These are phyloP conservation scores for Pyrgus malvae DNA, from an alignment of 2,888 invertebrate species.

Conservation along the genomic window DNA sequence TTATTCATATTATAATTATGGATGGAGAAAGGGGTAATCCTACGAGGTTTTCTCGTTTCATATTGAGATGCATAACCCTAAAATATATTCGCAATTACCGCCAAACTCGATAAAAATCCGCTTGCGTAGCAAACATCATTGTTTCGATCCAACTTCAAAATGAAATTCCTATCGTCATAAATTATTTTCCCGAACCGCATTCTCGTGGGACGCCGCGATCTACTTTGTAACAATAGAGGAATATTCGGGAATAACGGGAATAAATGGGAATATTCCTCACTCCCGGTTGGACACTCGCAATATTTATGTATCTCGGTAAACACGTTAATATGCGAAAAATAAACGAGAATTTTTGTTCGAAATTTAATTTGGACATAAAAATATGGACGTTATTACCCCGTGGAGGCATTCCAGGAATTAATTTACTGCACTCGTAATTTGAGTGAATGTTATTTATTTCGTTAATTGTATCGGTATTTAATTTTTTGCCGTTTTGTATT, in stretches of 20 bases:
- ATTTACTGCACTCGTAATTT: neutral
- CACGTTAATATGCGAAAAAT: slow-evolving; percentile 17
- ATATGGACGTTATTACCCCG: neutral
- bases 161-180: slow-evolving; percentile 24
- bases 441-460: no score
- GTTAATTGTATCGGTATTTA: no score
- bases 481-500: no score
- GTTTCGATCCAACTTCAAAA: slow-evolving; percentile 23
- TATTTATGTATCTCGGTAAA: slow-evolving; percentile 21
- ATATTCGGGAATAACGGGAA: slow-evolving; percentile 11
- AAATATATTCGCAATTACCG: no score
- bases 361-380: slow-evolving; percentile 8
- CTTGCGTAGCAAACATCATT: slow-evolving; percentile 11
- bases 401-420: neutral
- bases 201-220: slow-evolving; percentile 19
- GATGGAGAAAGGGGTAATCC: no score
- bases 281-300: slow-evolving; percentile 19
- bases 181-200: slow-evolving; percentile 24
- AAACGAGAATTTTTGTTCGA: slow-evolving; percentile 3
- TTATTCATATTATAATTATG: no score
- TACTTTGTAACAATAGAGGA: slow-evolving; percentile 25
- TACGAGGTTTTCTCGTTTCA: no score
- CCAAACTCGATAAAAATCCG: neutral
- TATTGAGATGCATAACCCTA: no score
- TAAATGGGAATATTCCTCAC: slow-evolving; percentile 27